phyloP scores from a whole-genome alignment of 2,888 invertebrate genomes.

The Clistopyga incitator region DNA sequence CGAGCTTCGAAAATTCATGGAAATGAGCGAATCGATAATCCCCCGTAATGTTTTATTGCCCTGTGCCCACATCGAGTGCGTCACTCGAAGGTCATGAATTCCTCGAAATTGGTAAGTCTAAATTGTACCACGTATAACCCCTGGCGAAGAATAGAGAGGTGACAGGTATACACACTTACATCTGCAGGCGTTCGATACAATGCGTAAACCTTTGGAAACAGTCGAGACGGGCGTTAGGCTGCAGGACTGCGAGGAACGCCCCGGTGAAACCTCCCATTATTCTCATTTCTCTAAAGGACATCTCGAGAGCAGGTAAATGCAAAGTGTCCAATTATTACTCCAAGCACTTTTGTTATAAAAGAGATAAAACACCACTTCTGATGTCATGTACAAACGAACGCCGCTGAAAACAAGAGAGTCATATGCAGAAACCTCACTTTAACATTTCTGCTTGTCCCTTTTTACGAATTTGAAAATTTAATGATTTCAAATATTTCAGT shows the following conservation, averaged over 20 bases:
- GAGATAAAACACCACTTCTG: constrained; percentile 12
- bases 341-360: constrained; percentile 13
- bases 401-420: neutral
- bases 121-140: constrained; percentile 32
- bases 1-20: constrained; percentile 1
- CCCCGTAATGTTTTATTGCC: constrained; percentile 46
- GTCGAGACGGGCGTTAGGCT: constrained; percentile 1
- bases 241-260: constrained; percentile 13
- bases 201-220: constrained; percentile 21
- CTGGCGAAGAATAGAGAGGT: neutral
- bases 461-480: too few relatives aligned
- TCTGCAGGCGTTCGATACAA: constrained; percentile 25
- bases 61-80: neutral
- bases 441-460: too few relatives aligned
- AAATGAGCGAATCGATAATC: constrained; percentile 47
- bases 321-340: neutral
- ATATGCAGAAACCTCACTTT: too few relatives aligned
- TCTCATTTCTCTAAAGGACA: constrained; percentile 30
- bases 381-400: neutral
- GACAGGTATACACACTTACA: constrained; percentile 38
- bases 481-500: neutral
- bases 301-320: constrained; percentile 29
- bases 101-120: constrained; percentile 37
- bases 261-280: constrained; percentile 28
- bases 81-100: constrained; percentile 30